Evolutionary conservation across 2,888 invertebrate genomes (phyloP), one percentile per base, ranked within the genome.

Genomic region (Nephrotoma flavescens): DNA sequence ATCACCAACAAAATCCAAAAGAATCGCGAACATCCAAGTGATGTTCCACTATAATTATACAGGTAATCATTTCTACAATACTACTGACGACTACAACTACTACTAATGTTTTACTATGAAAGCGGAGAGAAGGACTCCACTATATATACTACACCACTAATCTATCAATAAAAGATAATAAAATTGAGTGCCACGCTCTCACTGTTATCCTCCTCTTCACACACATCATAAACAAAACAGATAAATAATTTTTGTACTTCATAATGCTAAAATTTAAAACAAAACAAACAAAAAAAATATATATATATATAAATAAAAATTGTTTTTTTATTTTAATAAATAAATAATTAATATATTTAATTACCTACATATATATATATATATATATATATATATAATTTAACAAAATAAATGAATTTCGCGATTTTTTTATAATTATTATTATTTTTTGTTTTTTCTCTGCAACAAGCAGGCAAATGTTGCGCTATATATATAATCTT

Each of bases 21-120:
- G 87, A 88, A 84, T 85, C 87, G 86, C 87, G 87, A 19, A 87
- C 86, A 86, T 86, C 87, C 57, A 88, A 88, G 87, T 88, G 87
- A 88, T 87, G 86, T 85, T 83, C 44, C 85, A 85, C 85, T 86
- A 86, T 86, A 44, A 86, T 57, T 41, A 52, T 86, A 52, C 86
- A 86, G 86, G 86, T 86, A 57, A 86, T 44, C 45, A 85, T 85
- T 85, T 19, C 85, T 42, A 84, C 41, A 42, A 84, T 84, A 15
- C 84, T 84, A 84, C 41, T 84, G 41, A 84, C 42, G 41, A 84
- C 42, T 42, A 84, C 41, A 85, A 45, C 19, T 42, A 85, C 42
- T n/a, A 85, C 44, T 19, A 85, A 85, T 45, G 19, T 15, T 44
- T 85, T 85, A 85, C 19, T 42, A 71, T 85, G 44, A 85, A 85